phyloP scores from a whole-genome alignment of 1,140 invertebrate genomes.

The Hyles vespertilio region DNA sequence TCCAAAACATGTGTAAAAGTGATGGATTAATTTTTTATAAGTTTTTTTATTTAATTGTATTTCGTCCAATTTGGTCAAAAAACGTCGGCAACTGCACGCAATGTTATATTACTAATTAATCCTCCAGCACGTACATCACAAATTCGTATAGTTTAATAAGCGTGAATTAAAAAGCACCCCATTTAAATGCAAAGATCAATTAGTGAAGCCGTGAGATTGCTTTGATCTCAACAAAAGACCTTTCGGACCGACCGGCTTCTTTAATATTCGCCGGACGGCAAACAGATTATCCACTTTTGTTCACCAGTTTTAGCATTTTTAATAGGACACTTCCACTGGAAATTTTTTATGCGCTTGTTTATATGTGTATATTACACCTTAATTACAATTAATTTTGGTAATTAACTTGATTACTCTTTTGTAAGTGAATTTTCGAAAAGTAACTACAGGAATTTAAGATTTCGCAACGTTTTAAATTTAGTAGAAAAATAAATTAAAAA shows the following conservation, averaged over 20 bases:
- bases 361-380: conserved; percentile 5
- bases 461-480: too few species aligned
- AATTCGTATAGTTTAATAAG: conserved; percentile 3
- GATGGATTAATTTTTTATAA: too few species aligned
- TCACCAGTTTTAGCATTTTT: conserved; percentile 59
- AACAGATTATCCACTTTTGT: conserved; percentile 66
- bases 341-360: conserved; percentile 38
- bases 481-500: too few species aligned
- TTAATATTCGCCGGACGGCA: conserved; percentile 56
- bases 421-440: too few species aligned
- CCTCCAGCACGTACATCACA: conserved; percentile 1
- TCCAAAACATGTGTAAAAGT: too few species aligned
- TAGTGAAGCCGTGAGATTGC: conserved; percentile 40
- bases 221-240: conserved; percentile 57
- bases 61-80: too few species aligned
- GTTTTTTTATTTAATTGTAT: too few species aligned
- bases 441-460: too few species aligned
- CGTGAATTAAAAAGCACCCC: conserved; percentile 18
- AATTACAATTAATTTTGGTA: background rate
- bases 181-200: conserved; percentile 65
- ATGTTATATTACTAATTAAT: conserved; percentile 6
- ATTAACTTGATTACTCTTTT: too few species aligned
- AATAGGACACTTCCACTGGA: conserved; percentile 48
- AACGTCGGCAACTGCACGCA: background rate
- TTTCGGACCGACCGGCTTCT: conserved; percentile 45